Percentiles rank a stretch among this genome's conserved stretches.
These are phyloP conservation scores for Fabriciana adippe DNA, from an alignment of 2,888 invertebrate genomes.

Conservation along the genomic window DNA sequence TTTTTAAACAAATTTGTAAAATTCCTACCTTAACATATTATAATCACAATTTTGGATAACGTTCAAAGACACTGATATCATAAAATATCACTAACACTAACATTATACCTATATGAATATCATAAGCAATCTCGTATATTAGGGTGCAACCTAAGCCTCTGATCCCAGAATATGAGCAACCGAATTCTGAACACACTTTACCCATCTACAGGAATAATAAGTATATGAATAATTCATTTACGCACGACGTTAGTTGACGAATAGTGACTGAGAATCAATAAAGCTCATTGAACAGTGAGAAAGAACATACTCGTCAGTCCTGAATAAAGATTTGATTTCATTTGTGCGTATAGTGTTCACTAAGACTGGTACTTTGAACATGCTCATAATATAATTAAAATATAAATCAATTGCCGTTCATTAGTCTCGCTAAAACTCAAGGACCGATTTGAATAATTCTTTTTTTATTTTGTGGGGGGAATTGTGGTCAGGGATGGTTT, in stretches of 20 bases:
- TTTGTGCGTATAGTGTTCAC: no score
- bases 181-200: conserved; percentile 1
- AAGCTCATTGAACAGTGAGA: conserved; percentile 4
- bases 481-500: no score
- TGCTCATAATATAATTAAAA: no score
- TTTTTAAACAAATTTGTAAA: no score
- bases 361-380: no score
- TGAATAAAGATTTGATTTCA: not conserved
- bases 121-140: not conserved
- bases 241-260: conserved; percentile 9
- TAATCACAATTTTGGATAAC: not conserved
- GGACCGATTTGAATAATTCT: no score
- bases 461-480: no score
- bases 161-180: conserved; percentile 18
- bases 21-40: no score
- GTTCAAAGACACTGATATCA: not conserved
- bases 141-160: not conserved
- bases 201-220: not conserved
- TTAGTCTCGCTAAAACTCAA: no score
- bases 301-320: not conserved
- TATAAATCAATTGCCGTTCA: no score
- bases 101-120: no score
- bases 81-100: not conserved
- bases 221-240: conserved; percentile 24
- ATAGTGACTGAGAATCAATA: conserved; percentile 10